phyloP scores from a whole-genome alignment of 23 tunicate species.

The Ciona savignyi region DNA sequence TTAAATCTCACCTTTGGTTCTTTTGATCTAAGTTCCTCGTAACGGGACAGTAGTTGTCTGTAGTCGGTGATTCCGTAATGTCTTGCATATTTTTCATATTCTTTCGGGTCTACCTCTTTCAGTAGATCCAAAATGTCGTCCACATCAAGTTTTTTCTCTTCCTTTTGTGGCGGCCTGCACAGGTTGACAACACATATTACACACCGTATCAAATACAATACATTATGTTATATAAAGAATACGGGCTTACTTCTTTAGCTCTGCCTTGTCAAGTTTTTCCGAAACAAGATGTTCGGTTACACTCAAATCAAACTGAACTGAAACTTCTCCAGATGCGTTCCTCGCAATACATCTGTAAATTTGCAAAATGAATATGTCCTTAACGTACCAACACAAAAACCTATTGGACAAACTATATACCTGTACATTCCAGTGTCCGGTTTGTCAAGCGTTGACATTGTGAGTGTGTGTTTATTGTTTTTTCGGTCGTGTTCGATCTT shows the following conservation, averaged over 20 bases:
- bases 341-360: conserved; percentile 71
- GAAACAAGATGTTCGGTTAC: conserved; percentile 47
- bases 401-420: conserved; percentile 15
- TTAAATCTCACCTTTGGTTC: neutral
- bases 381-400: neutral
- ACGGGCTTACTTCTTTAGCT: conserved; percentile 59
- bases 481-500: conserved; percentile 35
- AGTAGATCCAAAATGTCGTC: conserved; percentile 46
- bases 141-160: conserved; percentile 45
- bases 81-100: conserved; percentile 91
- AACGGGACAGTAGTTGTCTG: conserved; percentile 77
- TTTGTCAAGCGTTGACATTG: conserved; percentile 51
- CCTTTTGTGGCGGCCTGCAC: conserved; percentile 51
- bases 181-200: too few relatives aligned
- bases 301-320: conserved; percentile 64
- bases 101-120: conserved; percentile 94
- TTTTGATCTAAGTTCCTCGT: conserved; percentile 36
- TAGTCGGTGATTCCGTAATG: conserved; percentile 87
- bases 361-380: neutral
- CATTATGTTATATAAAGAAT: neutral
- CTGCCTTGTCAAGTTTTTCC: conserved; percentile 72
- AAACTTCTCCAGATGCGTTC: conserved; percentile 78
- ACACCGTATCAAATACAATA: too few relatives aligned
- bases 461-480: conserved; percentile 32
- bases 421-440: conserved; percentile 89